phyloP scores from a whole-genome alignment of 2,888 invertebrate species.

The Sceliomorpha sp. region DNA sequence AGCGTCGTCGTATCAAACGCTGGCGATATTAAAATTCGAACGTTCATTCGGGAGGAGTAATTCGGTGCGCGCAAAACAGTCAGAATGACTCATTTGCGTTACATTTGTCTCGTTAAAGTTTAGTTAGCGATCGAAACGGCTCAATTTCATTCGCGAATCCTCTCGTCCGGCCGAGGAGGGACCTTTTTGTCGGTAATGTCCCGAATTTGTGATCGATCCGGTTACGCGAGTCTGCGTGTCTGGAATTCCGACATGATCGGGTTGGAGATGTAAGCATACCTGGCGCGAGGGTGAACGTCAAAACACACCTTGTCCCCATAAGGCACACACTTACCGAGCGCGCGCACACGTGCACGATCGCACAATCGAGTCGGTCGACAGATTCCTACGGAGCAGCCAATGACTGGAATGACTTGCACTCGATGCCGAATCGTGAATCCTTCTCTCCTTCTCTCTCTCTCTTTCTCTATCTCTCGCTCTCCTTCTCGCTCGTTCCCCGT shows the following conservation, averaged over 20 bases:
- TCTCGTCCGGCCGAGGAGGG: slow-evolving; percentile 1
- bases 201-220: slow-evolving; percentile 54
- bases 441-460: slow-evolving; percentile 60
- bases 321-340: slow-evolving; percentile 56
- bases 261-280: slow-evolving; percentile 63
- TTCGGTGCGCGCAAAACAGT: too few relatives aligned
- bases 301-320: slow-evolving; percentile 75
- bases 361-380: slow-evolving; percentile 58
- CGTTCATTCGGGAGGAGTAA: too few relatives aligned
- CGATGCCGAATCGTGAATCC: slow-evolving; percentile 75
- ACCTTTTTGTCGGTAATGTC: slow-evolving; percentile 22
- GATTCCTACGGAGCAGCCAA: slow-evolving; percentile 77
- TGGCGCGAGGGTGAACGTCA: slow-evolving; percentile 76
- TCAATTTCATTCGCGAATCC: slow-evolving; percentile 1
- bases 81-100: too few relatives aligned
- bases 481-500: too few relatives aligned
- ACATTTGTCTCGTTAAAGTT: too few relatives aligned
- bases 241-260: slow-evolving; percentile 68
- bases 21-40: too few relatives aligned
- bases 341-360: slow-evolving; percentile 56
- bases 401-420: slow-evolving; percentile 79
- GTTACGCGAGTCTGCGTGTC: slow-evolving; percentile 62
- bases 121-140: slow-evolving; percentile 2
- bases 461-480: slow-evolving; percentile 39
- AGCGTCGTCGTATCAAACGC: too few relatives aligned